Evolutionary conservation across 2,797 vertebrate species (phyloP).

Genomic region (Molossus alvarezi): DNA sequence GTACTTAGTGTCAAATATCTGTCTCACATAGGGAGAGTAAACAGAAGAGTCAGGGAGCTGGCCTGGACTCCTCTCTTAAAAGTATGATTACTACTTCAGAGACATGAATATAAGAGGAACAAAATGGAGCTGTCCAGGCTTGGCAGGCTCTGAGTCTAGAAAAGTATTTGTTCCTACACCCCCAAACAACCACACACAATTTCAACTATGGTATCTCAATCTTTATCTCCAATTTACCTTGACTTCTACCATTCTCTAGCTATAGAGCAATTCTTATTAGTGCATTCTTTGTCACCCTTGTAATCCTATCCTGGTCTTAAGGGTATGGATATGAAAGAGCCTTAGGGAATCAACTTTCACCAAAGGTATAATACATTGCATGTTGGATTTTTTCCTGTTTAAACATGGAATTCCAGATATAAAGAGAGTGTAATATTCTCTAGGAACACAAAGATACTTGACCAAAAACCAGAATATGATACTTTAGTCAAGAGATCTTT

Average conservation of each 20-base stretch:
- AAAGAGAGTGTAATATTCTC: constrained; percentile 3
- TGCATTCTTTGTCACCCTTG: constrained; percentile 23
- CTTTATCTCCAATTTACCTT: constrained; percentile 37
- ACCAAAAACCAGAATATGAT: constrained; percentile 33
- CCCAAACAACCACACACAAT: background rate
- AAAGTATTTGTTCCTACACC: background rate
- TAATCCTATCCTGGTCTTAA: constrained; percentile 44
- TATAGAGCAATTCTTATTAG: constrained; percentile 4
- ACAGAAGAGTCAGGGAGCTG: background rate
- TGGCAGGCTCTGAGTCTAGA: constrained; percentile 33
- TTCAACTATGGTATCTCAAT: constrained; percentile 27
- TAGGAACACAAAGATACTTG: background rate
- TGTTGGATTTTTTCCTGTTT: constrained; percentile 48
- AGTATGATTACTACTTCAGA: background rate
- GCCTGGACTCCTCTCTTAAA: background rate
- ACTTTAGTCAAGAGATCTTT: constrained; percentile 7
- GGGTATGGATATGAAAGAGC: background rate
- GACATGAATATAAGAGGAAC: background rate
- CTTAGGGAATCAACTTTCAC: constrained; percentile 10
- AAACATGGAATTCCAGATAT: constrained; percentile 17
- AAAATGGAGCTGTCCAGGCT: constrained; percentile 46
- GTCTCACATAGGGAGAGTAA: background rate
- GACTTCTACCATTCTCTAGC: constrained; percentile 31
- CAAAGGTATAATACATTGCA: background rate
- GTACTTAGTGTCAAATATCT: constrained; percentile 15